Evolutionary conservation across 2,888 invertebrate genomes (phyloP), one percentile per base, ranked within the genome.

Genomic region (Crematogaster levior): DNA sequence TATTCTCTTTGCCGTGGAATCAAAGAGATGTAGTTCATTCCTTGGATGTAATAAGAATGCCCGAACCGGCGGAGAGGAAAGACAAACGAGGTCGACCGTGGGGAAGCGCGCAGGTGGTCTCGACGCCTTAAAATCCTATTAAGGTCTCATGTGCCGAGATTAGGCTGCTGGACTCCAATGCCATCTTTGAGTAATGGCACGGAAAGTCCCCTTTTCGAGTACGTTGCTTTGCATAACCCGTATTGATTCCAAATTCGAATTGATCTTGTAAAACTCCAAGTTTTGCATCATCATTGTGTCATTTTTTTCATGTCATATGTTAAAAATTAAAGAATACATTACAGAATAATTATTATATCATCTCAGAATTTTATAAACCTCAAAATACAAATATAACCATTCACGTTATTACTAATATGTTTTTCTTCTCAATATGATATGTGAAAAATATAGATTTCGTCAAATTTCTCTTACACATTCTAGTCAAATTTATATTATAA

Each of bases 121-220:
- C 90, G 88, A 91, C 92, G 93, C 94, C 94, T 94, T 93, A 94
- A 94, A 94, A 94, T 94, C 93, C 94, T 93, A 94, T 94, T 94
- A 93, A 92, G 93, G 94, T 92, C 93, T 93, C 94, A 93, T 94
- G 93, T 93, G 94, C 93, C 85, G 93, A 94, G 93, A 94, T 94
- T 94, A 94, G 92, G 91, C 90, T 86, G 89, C 91, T 88, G 92
- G 93, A 93, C 93, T 91, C 91, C 90, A 84, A 89, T 90, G 90
- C 90, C 92, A 91, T 93, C 93, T 93, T 93, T 94, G 94, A 93
- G 92, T 93, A 93, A 93, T 93, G 92, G 92, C 90, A 91, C 84
- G 86, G 91, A 91, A 90, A 91, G 90, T 91, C 90, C 89, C 92
- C 87, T 86, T 90, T 88, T 91, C 89, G 79, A 74, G 77, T 86